Percentiles rank a stretch among this genome's conserved stretches.
phyloP scores from a whole-genome alignment of 35 echinoderm and acorn worm species.

The Diadema setosum region DNA sequence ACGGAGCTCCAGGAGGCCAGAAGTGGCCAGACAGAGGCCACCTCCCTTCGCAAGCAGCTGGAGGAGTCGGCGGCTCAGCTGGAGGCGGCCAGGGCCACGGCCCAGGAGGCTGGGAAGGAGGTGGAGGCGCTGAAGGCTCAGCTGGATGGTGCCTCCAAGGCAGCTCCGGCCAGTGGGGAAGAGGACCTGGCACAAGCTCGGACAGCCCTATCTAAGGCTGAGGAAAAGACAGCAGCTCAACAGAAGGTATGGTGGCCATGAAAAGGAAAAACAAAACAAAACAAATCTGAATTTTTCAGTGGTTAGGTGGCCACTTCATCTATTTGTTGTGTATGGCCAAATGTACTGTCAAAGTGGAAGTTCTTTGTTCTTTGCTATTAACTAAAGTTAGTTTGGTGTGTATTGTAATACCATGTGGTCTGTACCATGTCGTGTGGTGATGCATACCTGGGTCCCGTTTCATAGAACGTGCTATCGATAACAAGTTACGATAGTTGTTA shows the following conservation, averaged over 20 bases:
- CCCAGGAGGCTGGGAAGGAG: slow-evolving; percentile 7
- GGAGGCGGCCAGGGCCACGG: not conserved
- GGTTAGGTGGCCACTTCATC: no score
- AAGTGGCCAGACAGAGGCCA: not conserved
- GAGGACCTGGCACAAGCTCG: not conserved
- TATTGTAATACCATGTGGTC: no score
- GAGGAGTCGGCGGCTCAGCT: slow-evolving; percentile 11
- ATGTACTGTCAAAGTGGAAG: no score
- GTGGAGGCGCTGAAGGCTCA: not conserved
- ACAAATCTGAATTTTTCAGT: no score
- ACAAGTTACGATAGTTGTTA: no score
- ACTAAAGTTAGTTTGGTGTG: no score
- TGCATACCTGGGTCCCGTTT: no score
- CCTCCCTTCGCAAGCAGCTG: slow-evolving; percentile 35
- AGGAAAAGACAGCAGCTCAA: not conserved
- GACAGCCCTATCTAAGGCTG: not conserved
- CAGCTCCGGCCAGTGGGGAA: not conserved
- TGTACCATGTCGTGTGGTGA: no score
- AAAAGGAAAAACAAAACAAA: no score
- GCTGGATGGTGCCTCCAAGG: not conserved
- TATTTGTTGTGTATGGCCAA: no score
- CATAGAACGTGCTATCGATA: no score
- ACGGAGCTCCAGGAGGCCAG: slow-evolving; percentile 57
- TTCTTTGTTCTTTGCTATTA: no score
- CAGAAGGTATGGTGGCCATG: not conserved